phyloP scores from a whole-genome alignment of 1,140 invertebrate genomes.

The Drosophila melanogaster region Release_6_plus_ISO1_MT NC_004354.4:13117501-13118000 shows the following conservation, averaged over 20 bases:
- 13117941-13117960: neutral
- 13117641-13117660: neutral
- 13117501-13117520: constrained; percentile 51
- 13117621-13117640: constrained; percentile 26
- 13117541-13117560: constrained; percentile 15
- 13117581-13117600: neutral
- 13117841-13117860: constrained; percentile 1
- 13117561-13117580: constrained; percentile 19
- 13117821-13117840: neutral
- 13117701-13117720: no score
- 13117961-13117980: no score
- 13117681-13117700: neutral
- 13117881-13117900: neutral
- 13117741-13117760: neutral
- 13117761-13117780: constrained; percentile 8
- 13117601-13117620: neutral
- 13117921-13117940: neutral
- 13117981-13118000: neutral
- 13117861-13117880: neutral
- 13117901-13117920: neutral
- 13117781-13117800: constrained; percentile 12
- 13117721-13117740: no score
- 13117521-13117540: constrained; percentile 9
- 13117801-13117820: neutral
- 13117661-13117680: neutral